These are phyloP conservation scores for Pituophis catenifer DNA, from an alignment of 2,113 vertebrate genomes.

Conservation along the genomic window DNA sequence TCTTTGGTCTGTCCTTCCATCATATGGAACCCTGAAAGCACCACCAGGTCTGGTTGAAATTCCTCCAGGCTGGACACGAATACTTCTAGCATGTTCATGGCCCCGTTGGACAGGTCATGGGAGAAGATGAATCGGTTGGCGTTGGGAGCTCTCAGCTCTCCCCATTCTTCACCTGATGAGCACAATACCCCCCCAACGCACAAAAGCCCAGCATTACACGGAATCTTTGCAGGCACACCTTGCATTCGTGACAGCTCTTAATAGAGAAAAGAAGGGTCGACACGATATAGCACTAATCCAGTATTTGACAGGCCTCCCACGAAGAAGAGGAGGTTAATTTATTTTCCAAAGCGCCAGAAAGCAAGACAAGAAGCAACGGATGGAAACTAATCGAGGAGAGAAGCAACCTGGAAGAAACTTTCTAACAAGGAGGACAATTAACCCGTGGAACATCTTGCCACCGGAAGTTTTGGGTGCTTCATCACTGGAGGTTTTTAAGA, in stretches of 20 bases:
- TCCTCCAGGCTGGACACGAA: conserved; percentile 92
- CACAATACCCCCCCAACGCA: background rate
- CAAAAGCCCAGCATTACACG: background rate
- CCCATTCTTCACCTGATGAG: conserved; percentile 86
- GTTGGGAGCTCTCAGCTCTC: conserved; percentile 78
- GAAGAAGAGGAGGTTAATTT: too few relatives aligned
- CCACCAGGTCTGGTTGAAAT: conserved; percentile 90
- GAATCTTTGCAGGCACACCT: background rate
- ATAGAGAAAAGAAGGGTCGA: too few relatives aligned
- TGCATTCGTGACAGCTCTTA: background rate
- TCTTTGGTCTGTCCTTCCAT: conserved; percentile 92
- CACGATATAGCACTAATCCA: too few relatives aligned
- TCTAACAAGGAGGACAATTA: too few relatives aligned
- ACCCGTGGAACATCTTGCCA: too few relatives aligned
- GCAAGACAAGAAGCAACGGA: too few relatives aligned
- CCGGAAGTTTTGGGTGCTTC: too few relatives aligned
- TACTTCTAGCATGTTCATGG: conserved; percentile 88
- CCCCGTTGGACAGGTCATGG: conserved; percentile 90
- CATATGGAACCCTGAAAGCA: conserved; percentile 97
- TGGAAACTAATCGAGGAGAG: too few relatives aligned
- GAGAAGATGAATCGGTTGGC: conserved; percentile 99
- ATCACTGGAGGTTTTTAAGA: too few relatives aligned
- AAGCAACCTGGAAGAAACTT: too few relatives aligned
- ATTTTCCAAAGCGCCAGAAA: too few relatives aligned
- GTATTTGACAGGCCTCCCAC: too few relatives aligned